These are phyloP conservation scores for Maconellicoccus hirsutus DNA, from an alignment of 1,140 invertebrate species.

Conservation along the genomic window DNA sequence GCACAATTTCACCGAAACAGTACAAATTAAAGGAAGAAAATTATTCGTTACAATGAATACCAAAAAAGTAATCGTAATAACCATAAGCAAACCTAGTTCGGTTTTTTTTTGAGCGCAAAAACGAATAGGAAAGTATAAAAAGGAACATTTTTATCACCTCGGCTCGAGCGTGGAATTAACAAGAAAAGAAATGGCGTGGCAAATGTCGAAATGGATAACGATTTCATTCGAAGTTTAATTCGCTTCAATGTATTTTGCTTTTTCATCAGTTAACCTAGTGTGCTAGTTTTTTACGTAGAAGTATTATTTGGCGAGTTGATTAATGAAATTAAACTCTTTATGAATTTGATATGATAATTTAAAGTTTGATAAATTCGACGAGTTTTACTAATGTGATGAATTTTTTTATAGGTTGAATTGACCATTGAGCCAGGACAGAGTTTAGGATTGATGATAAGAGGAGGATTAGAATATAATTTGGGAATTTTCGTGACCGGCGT, in stretches of 20 bases:
- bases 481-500: constrained; percentile 92
- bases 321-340: no score
- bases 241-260: background rate
- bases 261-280: background rate
- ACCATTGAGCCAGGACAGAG: constrained; percentile 80
- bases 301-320: no score
- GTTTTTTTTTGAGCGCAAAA: background rate
- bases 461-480: constrained; percentile 83
- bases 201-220: background rate
- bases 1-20: no score
- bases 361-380: no score
- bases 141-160: background rate
- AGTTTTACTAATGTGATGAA: no score
- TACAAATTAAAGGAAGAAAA: no score
- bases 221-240: background rate
- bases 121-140: no score
- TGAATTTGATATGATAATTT: no score
- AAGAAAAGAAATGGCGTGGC: background rate
- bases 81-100: background rate
- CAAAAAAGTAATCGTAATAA: background rate
- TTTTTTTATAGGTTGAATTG: constrained; percentile 50
- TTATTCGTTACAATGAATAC: no score
- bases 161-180: background rate
- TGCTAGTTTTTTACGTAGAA: background rate
- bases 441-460: constrained; percentile 84